Conservation (phyloP, 1,140 invertebrate species). For the Trialeurodes vaporariorum region DNA sequence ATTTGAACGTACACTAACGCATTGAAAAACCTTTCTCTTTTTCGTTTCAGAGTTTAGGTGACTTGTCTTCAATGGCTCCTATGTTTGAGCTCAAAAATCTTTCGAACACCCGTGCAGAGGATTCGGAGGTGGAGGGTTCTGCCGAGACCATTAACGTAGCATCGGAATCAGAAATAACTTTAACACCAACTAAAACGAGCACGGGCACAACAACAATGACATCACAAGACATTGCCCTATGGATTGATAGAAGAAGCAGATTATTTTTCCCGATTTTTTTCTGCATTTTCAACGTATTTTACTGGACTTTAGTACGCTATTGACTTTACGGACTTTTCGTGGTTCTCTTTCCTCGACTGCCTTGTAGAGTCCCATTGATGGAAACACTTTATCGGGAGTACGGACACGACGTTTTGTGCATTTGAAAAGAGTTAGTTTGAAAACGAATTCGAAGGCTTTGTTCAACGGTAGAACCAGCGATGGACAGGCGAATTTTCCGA, state of each 20-base stretch:
- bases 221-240: slow-evolving; percentile 67
- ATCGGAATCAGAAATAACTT: not conserved
- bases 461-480: too few relatives aligned
- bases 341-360: too few relatives aligned
- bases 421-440: too few relatives aligned
- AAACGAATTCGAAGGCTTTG: too few relatives aligned
- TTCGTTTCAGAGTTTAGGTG: not conserved
- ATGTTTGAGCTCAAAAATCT: not conserved
- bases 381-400: too few relatives aligned
- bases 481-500: too few relatives aligned
- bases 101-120: not conserved
- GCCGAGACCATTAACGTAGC: not conserved
- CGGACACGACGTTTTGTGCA: too few relatives aligned
- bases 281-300: slow-evolving; percentile 66
- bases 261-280: slow-evolving; percentile 64
- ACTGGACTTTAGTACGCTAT: slow-evolving; percentile 42
- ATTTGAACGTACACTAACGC: not conserved
- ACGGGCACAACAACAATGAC: slow-evolving; percentile 43
- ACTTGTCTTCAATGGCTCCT: not conserved
- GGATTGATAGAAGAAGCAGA: slow-evolving; percentile 67
- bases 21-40: not conserved
- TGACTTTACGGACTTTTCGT: too few relatives aligned
- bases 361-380: too few relatives aligned
- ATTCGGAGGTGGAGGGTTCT: not conserved
- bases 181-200: not conserved